Evolutionary conservation across 2,797 vertebrate genomes (phyloP), one percentile per base, ranked within the genome.

Genomic region (Ctenochaetus hawaiiensis): DNA sequence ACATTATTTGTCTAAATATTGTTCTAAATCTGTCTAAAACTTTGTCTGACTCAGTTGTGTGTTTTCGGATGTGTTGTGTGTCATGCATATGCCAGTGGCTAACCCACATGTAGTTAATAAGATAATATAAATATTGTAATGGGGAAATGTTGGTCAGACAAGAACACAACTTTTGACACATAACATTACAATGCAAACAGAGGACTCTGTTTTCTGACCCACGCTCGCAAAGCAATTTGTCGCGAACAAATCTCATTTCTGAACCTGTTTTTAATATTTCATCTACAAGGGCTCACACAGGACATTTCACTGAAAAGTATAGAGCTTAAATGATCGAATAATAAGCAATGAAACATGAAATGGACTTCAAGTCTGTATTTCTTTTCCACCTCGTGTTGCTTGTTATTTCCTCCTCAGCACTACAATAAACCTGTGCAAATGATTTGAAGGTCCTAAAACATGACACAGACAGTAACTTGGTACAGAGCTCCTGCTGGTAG

Each of bases 401-500:
- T 57, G 20, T 49, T 43, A 4, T 8, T 4, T 60, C 53, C 13
- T 53, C 26, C 20, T 23, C n/a, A 48, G 26, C 4, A 17, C 17
- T 11, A 54, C 53, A 67, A 68, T 39, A 20, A 73, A 73, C 3
- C 16, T 45, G 26, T 20, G 11, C 11, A 26, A 23, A 61, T 5
- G n/a, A 44, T 44, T 61, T 58, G 64, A 30, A 64, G 17, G 37
- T 39, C 30, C 23, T 18, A 41, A 54, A 69, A 56, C 17, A 43
- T 26, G 20, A 13, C 17, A 41, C 18, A 7, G 10, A 58, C 34
- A 56, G 22, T 67, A 53, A 62, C 56, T 56, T 10, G 57, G 9
- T 45, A 47, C 66, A 64, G 59, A 60, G 57, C 13, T 70, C 47
- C 41, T 58, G 60, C 18, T 53, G 65, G 60, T 70, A 23, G 12